Evolutionary conservation across 2,113 vertebrate genomes (phyloP), one percentile per base, ranked within the genome.

Genomic region (Tretioscincus oriximinensis): DNA sequence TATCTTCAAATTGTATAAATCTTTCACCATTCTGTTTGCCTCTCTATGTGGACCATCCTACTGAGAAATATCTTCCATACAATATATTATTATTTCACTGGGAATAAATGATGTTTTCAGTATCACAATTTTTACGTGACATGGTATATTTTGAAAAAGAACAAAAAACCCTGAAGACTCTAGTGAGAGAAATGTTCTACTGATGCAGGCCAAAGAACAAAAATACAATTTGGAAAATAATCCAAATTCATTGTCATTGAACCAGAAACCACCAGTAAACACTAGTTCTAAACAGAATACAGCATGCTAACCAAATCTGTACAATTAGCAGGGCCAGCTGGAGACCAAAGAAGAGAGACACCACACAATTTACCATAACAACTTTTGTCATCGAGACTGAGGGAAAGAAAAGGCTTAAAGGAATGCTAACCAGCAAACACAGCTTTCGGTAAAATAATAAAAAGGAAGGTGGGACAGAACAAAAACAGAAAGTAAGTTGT

Each of bases 151-250:
- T 84, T 88, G 78, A 86, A 88, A 88, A 77, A 90, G 73, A 83
- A 89, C 78, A 47, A 75, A 31, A 86, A 86, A 88, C 54, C 71
- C 28, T 69, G 80, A 72, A 22, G 35, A 79, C 83, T 47, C 21
- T 75, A 81, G 88, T 84, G 81, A 84, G 29, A 51, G 20, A 68
- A 67, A 71, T 74, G 60, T 83, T 68, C n/a, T 78, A 78, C 86
- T 83, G 85, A 76, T 61, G 47, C 80, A 61, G 88, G 47, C 87
- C 78, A 88, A 91, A 86, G 87, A 90, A 92, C 51, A 84, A 78
- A 90, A 85, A 35, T 60, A 66, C 91, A 86, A 92, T 84, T 92
- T 85, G 90, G 85, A 86, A 91, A 92, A 89, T 2, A 35, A 14
- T 7, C 21, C 74, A 72, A 84, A 83, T 84, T 87, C 80, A 88